Evolutionary conservation across 2,888 invertebrate species (phyloP), one percentile per base, ranked within the genome.

Genomic region (Halictus quadricinctus): DNA sequence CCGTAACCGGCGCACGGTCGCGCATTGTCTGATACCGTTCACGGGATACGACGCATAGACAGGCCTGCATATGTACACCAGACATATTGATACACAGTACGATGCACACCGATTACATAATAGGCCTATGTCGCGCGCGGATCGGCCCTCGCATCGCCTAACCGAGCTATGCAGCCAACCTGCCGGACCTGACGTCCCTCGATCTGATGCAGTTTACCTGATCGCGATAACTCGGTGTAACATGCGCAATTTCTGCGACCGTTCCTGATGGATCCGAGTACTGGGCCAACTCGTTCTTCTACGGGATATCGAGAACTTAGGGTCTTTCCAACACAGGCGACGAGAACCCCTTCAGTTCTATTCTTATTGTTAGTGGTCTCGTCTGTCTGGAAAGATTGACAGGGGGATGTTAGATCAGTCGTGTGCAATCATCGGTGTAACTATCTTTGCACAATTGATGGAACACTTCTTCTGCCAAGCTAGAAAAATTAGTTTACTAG

Each of bases 41-140:
- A 79, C 88, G 88, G 72, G 78, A 79, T 82, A 73, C 81, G 86
- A 81, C 80, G 86, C 79, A 85, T 83, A 88, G 86, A 86, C 86
- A 79, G 70, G 77, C 77, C 84, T 82, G 84, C 87, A 84, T 84
- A 87, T 80, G 85, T 84, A 83, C 81, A 85, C 87, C 89, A 86
- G 89, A 87, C 88, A 90, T 89, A 88, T 88, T 89, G 88, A 89
- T 91, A 91, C 90, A 91, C 90, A 91, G 89, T 88, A 88, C 89
- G 91, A 92, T 91, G 89, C 90, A 90, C 86, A 88, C 85, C 88
- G 91, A 92, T 92, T 90, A 90, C 91, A 88, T 90, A 91, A 92
- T 91, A 91, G 92, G 91, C 88, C 91, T 91, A 90, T 89, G 87
- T 92, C 89, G 83, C 82, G 82, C 82, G 84, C 75, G 83, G 83